These are phyloP conservation scores for Vannuccia rotundouncinata DNA, from an alignment of 2,888 invertebrate genomes.

Conservation along the genomic window DNA sequence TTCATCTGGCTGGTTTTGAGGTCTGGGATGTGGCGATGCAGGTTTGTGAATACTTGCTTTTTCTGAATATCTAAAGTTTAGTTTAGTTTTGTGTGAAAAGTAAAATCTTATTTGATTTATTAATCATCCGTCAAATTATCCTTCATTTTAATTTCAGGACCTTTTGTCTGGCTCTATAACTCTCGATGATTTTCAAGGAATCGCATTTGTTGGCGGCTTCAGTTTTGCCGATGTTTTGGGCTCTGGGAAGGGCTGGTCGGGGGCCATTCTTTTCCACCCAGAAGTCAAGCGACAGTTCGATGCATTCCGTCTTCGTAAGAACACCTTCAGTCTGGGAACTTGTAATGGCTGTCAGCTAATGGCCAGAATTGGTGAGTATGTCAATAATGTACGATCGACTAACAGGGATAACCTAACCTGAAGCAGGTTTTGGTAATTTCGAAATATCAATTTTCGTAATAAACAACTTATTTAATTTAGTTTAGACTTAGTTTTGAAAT, in stretches of 20 bases:
- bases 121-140: not conserved
- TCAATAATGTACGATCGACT: conserved; percentile 62
- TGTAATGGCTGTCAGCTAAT: conserved; percentile 97
- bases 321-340: conserved; percentile 92
- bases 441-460: no score
- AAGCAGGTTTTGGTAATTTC: no score
- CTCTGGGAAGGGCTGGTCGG: conserved; percentile 94
- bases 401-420: no score
- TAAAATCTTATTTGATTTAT: not conserved
- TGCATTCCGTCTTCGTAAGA: conserved; percentile 64
- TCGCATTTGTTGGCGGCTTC: conserved; percentile 96
- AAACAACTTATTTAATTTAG: no score
- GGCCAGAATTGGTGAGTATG: conserved; percentile 81
- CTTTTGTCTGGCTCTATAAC: conserved; percentile 22
- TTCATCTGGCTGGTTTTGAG: conserved; percentile 75
- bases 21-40: conserved; percentile 92
- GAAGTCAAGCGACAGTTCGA: conserved; percentile 70
- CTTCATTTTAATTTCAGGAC: not conserved
- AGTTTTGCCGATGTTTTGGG: conserved; percentile 96
- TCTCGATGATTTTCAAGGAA: conserved; percentile 73
- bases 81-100: not conserved
- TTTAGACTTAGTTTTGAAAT: no score
- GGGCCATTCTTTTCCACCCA: conserved; percentile 74
- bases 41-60: conserved; percentile 31
- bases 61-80: not conserved